Conservation (phyloP, 2,888 invertebrate genomes). For the Hetaerina titia region DNA sequence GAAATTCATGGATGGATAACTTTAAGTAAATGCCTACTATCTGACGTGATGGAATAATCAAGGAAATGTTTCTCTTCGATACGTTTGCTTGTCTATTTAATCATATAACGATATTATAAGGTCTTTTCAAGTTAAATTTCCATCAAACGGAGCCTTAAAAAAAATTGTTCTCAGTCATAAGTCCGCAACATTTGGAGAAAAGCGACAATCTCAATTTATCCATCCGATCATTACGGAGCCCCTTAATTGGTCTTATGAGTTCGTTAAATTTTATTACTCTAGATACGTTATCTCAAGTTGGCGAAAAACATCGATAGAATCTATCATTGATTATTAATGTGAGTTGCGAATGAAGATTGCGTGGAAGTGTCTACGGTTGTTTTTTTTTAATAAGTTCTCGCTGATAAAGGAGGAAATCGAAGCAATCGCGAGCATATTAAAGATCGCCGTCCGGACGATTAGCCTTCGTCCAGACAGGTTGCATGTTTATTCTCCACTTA, state of each 20-base stretch:
- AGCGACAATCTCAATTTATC: neutral
- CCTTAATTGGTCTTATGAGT: neutral
- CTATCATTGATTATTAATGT: conserved; percentile 10
- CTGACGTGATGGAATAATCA: no score
- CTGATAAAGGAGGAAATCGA: conserved; percentile 1
- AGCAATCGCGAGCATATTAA: neutral
- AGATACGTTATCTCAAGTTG: neutral
- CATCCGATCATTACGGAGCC: neutral
- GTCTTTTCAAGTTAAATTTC: neutral
- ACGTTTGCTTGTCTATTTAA: neutral
- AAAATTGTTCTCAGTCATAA: neutral
- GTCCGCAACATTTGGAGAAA: neutral
- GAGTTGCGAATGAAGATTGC: neutral
- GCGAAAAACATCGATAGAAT: neutral
- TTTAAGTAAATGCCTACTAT: no score
- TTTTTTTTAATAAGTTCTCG: neutral
- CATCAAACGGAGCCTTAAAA: neutral
- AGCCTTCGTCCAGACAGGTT: neutral
- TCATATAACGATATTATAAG: neutral
- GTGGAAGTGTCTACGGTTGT: neutral
- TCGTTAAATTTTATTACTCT: neutral
- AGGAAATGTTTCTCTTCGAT: neutral
- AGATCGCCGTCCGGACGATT: neutral
- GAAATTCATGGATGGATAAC: no score
- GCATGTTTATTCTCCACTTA: conserved; percentile 55